phyloP scores from a whole-genome alignment of 2,888 invertebrate species.

The Andrena trimmerana region DNA sequence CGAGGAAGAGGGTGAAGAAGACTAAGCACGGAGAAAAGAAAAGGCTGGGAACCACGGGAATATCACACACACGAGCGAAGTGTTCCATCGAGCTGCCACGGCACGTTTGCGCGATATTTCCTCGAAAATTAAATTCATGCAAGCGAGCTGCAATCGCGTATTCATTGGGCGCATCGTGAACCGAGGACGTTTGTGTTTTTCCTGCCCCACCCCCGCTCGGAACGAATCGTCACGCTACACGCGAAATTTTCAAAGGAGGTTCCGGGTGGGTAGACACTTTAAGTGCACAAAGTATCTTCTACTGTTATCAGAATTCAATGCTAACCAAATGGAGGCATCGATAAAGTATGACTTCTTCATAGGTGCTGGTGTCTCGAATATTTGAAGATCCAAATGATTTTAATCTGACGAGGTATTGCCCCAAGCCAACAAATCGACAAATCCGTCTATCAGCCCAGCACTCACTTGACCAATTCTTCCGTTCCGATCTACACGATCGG shows the following conservation, averaged over 20 bases:
- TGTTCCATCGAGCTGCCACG: conserved; percentile 68
- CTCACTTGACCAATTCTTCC: conserved; percentile 18
- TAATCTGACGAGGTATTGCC: not conserved
- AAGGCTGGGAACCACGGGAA: conserved; percentile 46
- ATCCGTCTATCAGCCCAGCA: not conserved
- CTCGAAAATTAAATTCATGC: conserved; percentile 81
- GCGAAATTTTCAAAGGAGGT: not conserved
- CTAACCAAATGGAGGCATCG: too few relatives aligned
- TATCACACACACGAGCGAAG: conserved; percentile 55
- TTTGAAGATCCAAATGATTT: too few relatives aligned
- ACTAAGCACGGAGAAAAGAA: not conserved
- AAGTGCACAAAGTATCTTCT: not conserved
- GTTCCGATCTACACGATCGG: conserved; percentile 20
- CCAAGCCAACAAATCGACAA: conserved; percentile 1
- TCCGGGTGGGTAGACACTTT: not conserved
- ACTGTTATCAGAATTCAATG: not conserved
- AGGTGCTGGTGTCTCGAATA: too few relatives aligned
- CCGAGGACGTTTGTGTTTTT: conserved; percentile 51
- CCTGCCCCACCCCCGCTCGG: not conserved
- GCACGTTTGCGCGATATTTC: conserved; percentile 81
- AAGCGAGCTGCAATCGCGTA: conserved; percentile 76
- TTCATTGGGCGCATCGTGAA: conserved; percentile 75
- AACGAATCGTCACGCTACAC: conserved; percentile 18
- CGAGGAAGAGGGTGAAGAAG: not conserved
- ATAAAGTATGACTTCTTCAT: too few relatives aligned